Conservation (phyloP, 1,140 invertebrate genomes). For the Brachionus calyciflorus region DNA sequence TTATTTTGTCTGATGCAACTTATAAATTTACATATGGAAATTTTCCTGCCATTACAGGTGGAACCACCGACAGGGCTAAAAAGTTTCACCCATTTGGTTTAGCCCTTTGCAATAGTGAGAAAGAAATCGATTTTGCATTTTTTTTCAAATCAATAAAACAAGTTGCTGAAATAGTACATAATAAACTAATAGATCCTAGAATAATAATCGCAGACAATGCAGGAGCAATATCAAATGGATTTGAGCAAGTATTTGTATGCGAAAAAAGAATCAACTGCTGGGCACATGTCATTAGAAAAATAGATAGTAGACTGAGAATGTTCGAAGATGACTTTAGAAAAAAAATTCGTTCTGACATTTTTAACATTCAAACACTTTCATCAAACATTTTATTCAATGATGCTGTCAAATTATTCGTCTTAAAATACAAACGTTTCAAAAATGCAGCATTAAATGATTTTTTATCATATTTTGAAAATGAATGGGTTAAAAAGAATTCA, state of each 20-base stretch:
- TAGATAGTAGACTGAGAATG: no score
- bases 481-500: no score
- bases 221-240: not conserved
- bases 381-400: no score
- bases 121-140: constrained; percentile 13
- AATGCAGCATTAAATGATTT: no score
- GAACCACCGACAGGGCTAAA: not conserved
- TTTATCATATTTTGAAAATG: no score
- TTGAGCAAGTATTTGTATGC: constrained; percentile 1
- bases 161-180: not conserved
- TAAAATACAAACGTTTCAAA: no score
- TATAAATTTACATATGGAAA: not conserved
- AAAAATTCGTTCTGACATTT: no score
- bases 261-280: constrained; percentile 3
- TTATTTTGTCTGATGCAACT: constrained; percentile 15
- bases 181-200: not conserved
- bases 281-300: constrained; percentile 9
- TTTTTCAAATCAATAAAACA: constrained; percentile 4
- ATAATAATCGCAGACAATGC: not conserved
- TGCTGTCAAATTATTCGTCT: no score
- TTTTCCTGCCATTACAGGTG: not conserved
- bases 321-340: no score
- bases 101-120: not conserved
- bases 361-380: no score
- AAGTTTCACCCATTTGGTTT: constrained; percentile 11